A percentile compares a stretch with the other conserved stretches of the same genome.
Evolutionary conservation across 2,888 invertebrate genomes (phyloP).

Genomic region (Chrysodeixis includens): DNA sequence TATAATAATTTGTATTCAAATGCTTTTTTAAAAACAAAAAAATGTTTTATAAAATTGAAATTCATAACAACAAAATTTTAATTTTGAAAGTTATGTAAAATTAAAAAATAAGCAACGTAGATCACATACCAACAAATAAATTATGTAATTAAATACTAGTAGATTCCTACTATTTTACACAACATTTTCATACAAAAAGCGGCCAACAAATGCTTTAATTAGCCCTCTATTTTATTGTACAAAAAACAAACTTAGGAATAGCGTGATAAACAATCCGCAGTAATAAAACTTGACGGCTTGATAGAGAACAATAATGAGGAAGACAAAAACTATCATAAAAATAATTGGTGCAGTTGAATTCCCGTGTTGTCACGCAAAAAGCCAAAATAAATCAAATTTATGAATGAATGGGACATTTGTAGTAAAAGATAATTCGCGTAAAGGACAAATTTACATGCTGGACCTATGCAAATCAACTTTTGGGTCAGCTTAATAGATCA

Average conservation of each 20-base stretch:
- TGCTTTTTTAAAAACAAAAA: too few species aligned
- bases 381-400: slow-evolving; percentile 51
- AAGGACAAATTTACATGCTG: slow-evolving; percentile 20
- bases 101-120: too few species aligned
- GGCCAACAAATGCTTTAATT: background rate
- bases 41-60: too few species aligned
- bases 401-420: slow-evolving; percentile 48
- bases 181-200: too few species aligned
- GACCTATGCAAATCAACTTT: slow-evolving; percentile 53
- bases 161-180: too few species aligned
- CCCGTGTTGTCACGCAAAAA: slow-evolving; percentile 54
- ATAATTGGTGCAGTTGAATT: slow-evolving; percentile 54
- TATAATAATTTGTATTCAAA: too few species aligned
- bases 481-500: slow-evolving; percentile 45
- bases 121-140: too few species aligned
- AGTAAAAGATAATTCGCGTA: slow-evolving; percentile 46
- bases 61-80: too few species aligned
- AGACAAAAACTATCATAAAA: slow-evolving; percentile 53
- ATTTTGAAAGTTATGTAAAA: too few species aligned
- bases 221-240: background rate
- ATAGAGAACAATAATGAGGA: slow-evolving; percentile 45
- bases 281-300: slow-evolving; percentile 35
- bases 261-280: slow-evolving; percentile 42
- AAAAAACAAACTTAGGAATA: slow-evolving; percentile 28
- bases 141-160: too few species aligned